Evolutionary conservation across 2,888 invertebrate species (phyloP).

Genomic region (Trichogramma dendrolimi): DNA sequence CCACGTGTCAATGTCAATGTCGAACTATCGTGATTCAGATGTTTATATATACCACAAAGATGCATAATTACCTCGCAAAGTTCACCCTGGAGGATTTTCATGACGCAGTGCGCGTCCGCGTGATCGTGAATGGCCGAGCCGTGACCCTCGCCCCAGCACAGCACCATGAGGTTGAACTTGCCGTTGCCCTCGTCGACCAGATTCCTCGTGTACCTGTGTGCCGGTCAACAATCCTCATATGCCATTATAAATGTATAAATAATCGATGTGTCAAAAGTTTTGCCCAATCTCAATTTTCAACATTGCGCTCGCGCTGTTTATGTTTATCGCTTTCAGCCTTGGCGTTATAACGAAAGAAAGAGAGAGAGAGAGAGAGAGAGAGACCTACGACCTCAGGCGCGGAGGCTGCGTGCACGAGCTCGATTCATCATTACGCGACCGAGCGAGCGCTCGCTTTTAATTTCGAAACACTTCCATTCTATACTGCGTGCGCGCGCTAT

Average conservation of each 20-base stretch:
- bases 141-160: conserved; percentile 98
- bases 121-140: conserved; percentile 96
- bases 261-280: neutral
- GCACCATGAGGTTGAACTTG: conserved; percentile 91
- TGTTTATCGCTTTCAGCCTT: too few species aligned
- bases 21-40: neutral
- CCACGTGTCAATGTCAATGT: neutral
- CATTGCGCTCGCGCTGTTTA: too few species aligned
- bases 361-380: too few species aligned
- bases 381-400: too few species aligned
- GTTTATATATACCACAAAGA: conserved; percentile 37
- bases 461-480: too few species aligned
- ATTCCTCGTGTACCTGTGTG: conserved; percentile 85
- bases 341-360: too few species aligned
- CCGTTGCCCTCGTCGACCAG: conserved; percentile 94
- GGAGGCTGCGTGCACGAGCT: too few species aligned
- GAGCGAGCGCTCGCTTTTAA: too few species aligned
- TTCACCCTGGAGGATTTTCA: conserved; percentile 85
- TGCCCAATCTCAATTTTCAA: neutral
- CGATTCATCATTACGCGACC: too few species aligned
- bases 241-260: neutral
- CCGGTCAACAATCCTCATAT: neutral
- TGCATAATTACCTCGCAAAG: conserved; percentile 66
- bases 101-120: conserved; percentile 93
- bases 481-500: too few species aligned